Percentiles rank a stretch among this genome's conserved stretches.
Evolutionary conservation across 1,140 invertebrate genomes (phyloP).

Genomic region (Rhynchophorus ferrugineus): DNA sequence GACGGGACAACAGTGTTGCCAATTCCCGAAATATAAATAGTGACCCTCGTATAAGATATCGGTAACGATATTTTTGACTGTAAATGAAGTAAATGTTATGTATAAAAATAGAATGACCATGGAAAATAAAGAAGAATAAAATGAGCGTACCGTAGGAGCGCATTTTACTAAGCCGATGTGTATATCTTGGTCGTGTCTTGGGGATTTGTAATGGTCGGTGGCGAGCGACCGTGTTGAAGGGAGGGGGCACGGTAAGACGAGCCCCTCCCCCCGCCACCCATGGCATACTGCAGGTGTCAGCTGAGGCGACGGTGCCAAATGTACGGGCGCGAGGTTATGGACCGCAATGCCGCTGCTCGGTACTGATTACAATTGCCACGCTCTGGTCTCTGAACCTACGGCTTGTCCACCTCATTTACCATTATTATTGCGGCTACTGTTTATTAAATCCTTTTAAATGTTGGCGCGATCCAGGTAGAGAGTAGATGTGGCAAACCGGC

Average conservation of each 20-base stretch:
- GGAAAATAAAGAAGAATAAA: too few species aligned
- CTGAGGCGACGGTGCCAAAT: slow-evolving; percentile 27
- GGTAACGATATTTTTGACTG: too few species aligned
- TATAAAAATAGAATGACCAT: too few species aligned
- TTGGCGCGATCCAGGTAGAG: slow-evolving; percentile 14
- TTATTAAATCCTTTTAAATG: slow-evolving; percentile 16
- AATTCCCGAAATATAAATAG: too few species aligned
- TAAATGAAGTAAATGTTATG: too few species aligned
- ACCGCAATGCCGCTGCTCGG: slow-evolving; percentile 4
- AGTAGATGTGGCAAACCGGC: slow-evolving; percentile 3
- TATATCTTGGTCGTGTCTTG: slow-evolving; percentile 34
- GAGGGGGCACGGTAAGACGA: slow-evolving; percentile 24
- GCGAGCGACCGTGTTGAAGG: slow-evolving; percentile 6
- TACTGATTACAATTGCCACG: slow-evolving; percentile 5
- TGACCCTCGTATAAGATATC: too few species aligned
- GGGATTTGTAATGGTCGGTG: slow-evolving; percentile 28
- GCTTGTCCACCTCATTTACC: slow-evolving; percentile 16
- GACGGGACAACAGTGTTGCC: too few species aligned
- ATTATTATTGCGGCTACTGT: slow-evolving; percentile 24
- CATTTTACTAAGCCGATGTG: slow-evolving; percentile 5
- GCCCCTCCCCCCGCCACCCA: slow-evolving; percentile 25
- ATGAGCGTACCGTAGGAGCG: background rate
- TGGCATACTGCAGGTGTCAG: slow-evolving; percentile 40
- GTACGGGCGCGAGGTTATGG: slow-evolving; percentile 12
- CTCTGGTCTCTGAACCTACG: slow-evolving; percentile 17